Percentiles rank a stretch among this genome's conserved stretches.
phyloP scores from a whole-genome alignment of 1,140 invertebrate genomes.

The Ostrea edulis region DNA sequence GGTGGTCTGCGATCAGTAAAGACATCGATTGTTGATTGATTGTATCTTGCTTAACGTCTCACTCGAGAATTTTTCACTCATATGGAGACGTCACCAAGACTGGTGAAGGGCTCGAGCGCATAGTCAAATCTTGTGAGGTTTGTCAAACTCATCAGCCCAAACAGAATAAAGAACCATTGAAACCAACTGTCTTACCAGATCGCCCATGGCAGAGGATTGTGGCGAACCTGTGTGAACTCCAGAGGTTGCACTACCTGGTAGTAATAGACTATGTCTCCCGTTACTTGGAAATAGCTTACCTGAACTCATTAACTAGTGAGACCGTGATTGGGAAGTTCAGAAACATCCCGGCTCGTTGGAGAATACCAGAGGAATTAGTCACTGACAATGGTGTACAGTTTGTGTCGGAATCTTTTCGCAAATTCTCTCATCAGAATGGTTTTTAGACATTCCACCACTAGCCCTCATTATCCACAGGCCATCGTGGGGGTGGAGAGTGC shows the following conservation, averaged over 20 bases:
- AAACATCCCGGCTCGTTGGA: conserved; percentile 70
- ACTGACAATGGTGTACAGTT: conserved; percentile 42
- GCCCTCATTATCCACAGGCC: not conserved
- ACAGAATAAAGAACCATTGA: conserved; percentile 46
- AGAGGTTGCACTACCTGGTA: conserved; percentile 48
- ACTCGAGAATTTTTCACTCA: too few species aligned
- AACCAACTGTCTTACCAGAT: conserved; percentile 31
- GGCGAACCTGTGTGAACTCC: conserved; percentile 54
- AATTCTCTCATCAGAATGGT: conserved; percentile 39
- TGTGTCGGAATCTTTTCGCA: conserved; percentile 18
- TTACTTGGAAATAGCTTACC: conserved; percentile 56
- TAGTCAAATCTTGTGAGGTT: conserved; percentile 31
- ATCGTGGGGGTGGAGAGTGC: too few species aligned
- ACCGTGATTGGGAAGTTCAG: conserved; percentile 33
- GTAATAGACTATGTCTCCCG: conserved; percentile 60
- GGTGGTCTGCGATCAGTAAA: conserved; percentile 56
- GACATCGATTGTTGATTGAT: too few species aligned
- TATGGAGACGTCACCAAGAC: too few species aligned
- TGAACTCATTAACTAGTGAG: conserved; percentile 33
- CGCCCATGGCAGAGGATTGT: conserved; percentile 52
- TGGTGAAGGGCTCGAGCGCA: too few species aligned
- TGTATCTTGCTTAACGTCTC: too few species aligned
- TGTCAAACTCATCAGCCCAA: conserved; percentile 36
- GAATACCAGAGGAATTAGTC: conserved; percentile 70
- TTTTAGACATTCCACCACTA: conserved; percentile 33